A percentile compares a stretch with the other conserved stretches of the same genome.
These are phyloP conservation scores for Chiroxiphia lanceolata DNA, from an alignment of 2,797 vertebrate genomes.

Conservation along the genomic window DNA sequence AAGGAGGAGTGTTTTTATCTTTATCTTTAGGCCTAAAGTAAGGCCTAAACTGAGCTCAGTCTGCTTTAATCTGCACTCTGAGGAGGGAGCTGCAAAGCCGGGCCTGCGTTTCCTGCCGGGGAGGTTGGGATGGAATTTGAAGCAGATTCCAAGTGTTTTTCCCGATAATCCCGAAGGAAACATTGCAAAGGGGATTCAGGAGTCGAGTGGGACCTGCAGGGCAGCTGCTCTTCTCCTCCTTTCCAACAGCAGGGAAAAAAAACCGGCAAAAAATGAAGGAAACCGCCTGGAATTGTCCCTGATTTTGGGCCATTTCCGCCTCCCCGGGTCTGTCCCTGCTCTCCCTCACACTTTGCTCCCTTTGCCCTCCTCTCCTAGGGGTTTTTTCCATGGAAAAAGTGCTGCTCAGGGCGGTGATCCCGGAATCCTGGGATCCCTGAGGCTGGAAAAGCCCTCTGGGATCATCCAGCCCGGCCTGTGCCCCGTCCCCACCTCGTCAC, in stretches of 20 bases:
- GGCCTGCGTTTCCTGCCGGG: background rate
- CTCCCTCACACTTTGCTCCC: background rate
- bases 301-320: background rate
- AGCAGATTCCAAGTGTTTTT: background rate
- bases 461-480: rapidly evolving
- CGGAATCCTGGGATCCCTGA: rapidly evolving
- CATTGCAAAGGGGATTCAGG: background rate
- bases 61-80: background rate
- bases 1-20: no score
- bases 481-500: background rate
- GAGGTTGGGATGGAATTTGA: background rate
- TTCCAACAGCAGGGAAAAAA: background rate
- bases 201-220: background rate
- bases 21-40: background rate
- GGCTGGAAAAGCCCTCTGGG: background rate
- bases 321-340: background rate
- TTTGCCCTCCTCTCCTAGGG: background rate
- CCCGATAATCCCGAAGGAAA: background rate
- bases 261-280: background rate
- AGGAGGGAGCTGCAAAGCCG: background rate
- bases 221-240: background rate
- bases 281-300: rapidly evolving
- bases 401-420: background rate
- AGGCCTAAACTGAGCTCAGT: background rate
- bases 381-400: rapidly evolving